A percentile compares a stretch with the other conserved stretches of the same genome.
Evolutionary conservation across 1,140 invertebrate genomes (phyloP).

Genomic region (Magallana ariakensis): DNA sequence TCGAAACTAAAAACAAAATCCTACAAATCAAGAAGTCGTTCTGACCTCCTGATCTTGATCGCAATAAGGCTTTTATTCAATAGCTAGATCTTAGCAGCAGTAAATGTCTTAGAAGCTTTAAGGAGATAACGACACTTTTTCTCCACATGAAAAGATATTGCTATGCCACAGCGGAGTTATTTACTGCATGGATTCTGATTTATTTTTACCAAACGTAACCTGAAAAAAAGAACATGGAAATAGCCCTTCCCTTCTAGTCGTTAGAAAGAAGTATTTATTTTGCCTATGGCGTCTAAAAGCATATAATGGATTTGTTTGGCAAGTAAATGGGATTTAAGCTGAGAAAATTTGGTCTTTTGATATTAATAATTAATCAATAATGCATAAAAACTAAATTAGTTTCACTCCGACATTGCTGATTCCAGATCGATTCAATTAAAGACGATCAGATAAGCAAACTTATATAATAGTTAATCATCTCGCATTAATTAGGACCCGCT

Average conservation of each 20-base stretch:
- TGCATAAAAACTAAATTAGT: background rate
- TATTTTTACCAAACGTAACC: background rate
- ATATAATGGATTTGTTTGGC: background rate
- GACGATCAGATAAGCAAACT: too few relatives aligned
- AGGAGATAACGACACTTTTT: background rate
- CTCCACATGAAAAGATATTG: slow-evolving; percentile 3
- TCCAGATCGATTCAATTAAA: too few relatives aligned
- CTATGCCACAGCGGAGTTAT: background rate
- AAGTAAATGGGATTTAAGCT: background rate
- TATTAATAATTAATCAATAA: background rate
- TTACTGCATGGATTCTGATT: background rate
- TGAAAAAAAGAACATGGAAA: background rate
- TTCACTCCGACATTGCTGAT: too few relatives aligned
- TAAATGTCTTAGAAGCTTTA: slow-evolving; percentile 16
- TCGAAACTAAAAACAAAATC: background rate
- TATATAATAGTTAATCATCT: too few relatives aligned
- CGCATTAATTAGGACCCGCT: too few relatives aligned
- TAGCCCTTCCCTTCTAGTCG: background rate
- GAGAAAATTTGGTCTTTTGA: background rate
- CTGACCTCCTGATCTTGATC: background rate
- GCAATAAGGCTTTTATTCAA: background rate
- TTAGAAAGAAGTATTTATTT: background rate
- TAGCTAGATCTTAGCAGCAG: background rate
- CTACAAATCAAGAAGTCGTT: background rate
- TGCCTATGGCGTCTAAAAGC: background rate